phyloP scores from a whole-genome alignment of 2,797 vertebrate species.

The Mus caroli region DNA sequence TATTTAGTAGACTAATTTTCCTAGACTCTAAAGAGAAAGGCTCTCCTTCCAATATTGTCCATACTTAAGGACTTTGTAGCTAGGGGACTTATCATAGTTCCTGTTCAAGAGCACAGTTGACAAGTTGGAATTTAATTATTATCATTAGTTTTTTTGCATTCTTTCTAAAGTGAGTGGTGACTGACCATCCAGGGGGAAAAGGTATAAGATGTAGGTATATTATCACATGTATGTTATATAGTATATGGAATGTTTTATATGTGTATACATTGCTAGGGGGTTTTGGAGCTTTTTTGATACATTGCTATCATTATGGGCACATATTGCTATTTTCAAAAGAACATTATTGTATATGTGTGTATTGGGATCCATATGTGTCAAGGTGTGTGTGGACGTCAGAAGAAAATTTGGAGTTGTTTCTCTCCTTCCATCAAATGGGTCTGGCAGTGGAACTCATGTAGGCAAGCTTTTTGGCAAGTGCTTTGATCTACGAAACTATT shows the following conservation, averaged over 20 bases:
- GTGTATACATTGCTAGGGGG: background rate
- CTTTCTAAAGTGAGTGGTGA: constrained; percentile 10
- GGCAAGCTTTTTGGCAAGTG: background rate
- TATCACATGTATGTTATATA: background rate
- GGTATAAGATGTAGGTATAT: background rate
- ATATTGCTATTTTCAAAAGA: background rate
- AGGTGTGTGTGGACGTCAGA: background rate
- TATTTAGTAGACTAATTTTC: constrained; percentile 48
- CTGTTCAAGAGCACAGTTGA: constrained; percentile 46
- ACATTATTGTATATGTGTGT: background rate
- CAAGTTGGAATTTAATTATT: constrained; percentile 58
- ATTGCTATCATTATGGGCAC: background rate
- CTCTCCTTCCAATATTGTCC: background rate
- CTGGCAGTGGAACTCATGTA: background rate
- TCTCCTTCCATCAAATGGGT: background rate
- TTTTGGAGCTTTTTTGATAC: constrained; percentile 45
- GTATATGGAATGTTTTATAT: too few species aligned
- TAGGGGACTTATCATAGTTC: constrained; percentile 43
- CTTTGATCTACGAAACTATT: background rate
- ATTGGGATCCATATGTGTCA: background rate
- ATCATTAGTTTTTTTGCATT: constrained; percentile 24
- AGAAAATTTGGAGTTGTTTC: background rate
- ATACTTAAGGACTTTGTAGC: constrained; percentile 29
- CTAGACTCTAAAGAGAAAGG: constrained; percentile 22
- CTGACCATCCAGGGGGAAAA: background rate